Evolutionary conservation across 1,140 invertebrate genomes (phyloP), one percentile per base, ranked within the genome.

Genomic region (Mya arenaria): DNA sequence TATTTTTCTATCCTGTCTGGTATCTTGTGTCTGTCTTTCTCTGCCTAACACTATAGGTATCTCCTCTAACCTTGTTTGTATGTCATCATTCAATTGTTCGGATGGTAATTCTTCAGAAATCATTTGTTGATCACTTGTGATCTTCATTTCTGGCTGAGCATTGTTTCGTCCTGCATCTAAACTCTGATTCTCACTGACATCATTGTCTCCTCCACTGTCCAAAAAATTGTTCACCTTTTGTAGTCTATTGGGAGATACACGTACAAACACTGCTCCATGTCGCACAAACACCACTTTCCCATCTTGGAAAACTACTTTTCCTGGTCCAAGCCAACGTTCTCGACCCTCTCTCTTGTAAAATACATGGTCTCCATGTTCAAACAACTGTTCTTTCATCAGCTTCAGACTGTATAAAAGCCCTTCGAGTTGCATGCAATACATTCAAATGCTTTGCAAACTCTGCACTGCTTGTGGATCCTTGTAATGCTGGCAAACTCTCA

Each of bases 241-340:
- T 63, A 84, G 34, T 56, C 44, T 80, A 28, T 80, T 80, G 15
- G 75, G 68, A 56, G 52, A 79, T n/a, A 79, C 62, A 6, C 81
- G 58, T n/a, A 85, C 79, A 78, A 85, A 85, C 17, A 85, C 48
- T 30, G 71, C 68, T 63, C 84, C 79, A 83, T 85, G 84, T 56
- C 74, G 37, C n/a, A n/a, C n/a, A n/a, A n/a, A n/a, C n/a, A n/a
- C n/a, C n/a, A 83, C 68, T 71, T 80, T 74, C 1, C 80, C 80
- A 73, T 85, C 73, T 60, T 85, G 66, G 58, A 66, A 77, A 58
- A 85, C 32, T 4, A 75, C 80, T 48, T 65, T 66, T 39, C 69
- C 78, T 39, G 80, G 80, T 39, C 71, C 71, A 39, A 74, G 36
- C 84, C 84, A 85, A 32, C 52, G 56, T 19, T 79, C 62, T 32